Conservation (phyloP, 35 echinoderm and acorn worm genomes). For the Patiria miniata region DNA sequence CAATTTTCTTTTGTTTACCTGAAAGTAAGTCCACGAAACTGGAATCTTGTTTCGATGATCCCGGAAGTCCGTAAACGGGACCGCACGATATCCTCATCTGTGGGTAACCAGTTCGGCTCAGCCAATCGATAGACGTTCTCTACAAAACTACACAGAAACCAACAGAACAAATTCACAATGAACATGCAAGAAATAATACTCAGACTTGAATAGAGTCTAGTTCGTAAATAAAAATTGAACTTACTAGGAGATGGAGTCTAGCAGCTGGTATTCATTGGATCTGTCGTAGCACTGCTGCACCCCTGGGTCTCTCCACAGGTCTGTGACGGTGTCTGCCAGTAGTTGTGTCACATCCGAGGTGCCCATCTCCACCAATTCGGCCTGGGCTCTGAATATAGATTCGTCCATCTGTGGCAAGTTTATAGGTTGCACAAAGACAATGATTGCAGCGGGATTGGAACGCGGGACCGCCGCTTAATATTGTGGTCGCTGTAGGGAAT, state of each 20-base stretch:
- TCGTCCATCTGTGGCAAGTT: conserved; percentile 44
- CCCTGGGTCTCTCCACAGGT: conserved; percentile 67
- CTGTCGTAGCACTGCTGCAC: conserved; percentile 63
- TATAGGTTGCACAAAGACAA: not conserved
- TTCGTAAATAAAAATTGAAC: not conserved
- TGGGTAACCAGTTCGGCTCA: conserved; percentile 61
- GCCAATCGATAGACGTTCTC: conserved; percentile 51
- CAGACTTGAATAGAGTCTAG: too few relatives aligned
- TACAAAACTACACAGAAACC: conserved; percentile 50
- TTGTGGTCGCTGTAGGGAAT: too few relatives aligned
- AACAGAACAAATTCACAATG: too few relatives aligned
- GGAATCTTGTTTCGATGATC: conserved; percentile 71
- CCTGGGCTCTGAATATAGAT: conserved; percentile 35
- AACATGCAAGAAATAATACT: too few relatives aligned
- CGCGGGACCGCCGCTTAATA: too few relatives aligned
- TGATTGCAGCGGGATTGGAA: not conserved
- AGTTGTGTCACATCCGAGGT: conserved; percentile 36
- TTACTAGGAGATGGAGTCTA: conserved; percentile 77
- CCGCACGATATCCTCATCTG: conserved; percentile 78
- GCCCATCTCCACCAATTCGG: conserved; percentile 45
- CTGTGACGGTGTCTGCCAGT: conserved; percentile 37
- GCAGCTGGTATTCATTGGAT: conserved; percentile 78
- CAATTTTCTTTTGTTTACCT: conserved; percentile 39
- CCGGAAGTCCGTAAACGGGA: conserved; percentile 67
- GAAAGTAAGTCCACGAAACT: conserved; percentile 48